Evolutionary conservation across 2,888 invertebrate species (phyloP).

Genomic region (Drymonia ruficornis): DNA sequence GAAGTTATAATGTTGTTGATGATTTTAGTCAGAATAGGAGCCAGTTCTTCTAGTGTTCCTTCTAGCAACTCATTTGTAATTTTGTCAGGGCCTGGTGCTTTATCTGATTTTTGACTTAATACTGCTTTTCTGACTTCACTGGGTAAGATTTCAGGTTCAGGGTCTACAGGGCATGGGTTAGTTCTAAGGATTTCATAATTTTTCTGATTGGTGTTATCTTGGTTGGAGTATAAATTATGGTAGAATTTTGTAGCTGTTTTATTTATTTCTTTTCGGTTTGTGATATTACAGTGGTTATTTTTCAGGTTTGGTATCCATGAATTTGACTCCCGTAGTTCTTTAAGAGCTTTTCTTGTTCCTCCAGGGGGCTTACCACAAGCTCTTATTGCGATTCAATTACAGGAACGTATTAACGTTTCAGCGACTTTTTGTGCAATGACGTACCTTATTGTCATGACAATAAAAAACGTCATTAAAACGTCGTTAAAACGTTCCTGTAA

Average conservation of each 20-base stretch:
- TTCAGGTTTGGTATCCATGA: constrained; percentile 26
- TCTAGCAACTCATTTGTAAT: constrained; percentile 29
- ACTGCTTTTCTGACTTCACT: constrained; percentile 24
- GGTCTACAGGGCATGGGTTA: not conserved
- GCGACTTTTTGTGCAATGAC: too few relatives aligned
- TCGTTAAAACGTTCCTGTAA: too few relatives aligned
- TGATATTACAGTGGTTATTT: constrained; percentile 2
- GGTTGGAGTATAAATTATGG: constrained; percentile 6
- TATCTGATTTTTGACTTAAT: constrained; percentile 22
- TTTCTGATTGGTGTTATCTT: not conserved
- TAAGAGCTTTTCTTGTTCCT: constrained; percentile 26
- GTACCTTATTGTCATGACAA: too few relatives aligned
- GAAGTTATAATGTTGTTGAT: constrained; percentile 22
- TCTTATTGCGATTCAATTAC: too few relatives aligned
- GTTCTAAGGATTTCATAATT: not conserved
- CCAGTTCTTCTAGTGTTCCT: constrained; percentile 20
- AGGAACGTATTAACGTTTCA: too few relatives aligned
- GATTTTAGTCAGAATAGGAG: constrained; percentile 21
- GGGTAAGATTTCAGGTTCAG: not conserved
- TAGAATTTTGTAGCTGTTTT: constrained; percentile 9
- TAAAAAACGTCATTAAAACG: too few relatives aligned
- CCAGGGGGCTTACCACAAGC: too few relatives aligned
- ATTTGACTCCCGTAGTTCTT: constrained; percentile 22
- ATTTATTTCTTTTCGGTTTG: not conserved
- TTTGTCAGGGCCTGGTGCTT: constrained; percentile 30